Conservation (phyloP, 2,113 vertebrate genomes). For the Pardalotus punctatus region DNA sequence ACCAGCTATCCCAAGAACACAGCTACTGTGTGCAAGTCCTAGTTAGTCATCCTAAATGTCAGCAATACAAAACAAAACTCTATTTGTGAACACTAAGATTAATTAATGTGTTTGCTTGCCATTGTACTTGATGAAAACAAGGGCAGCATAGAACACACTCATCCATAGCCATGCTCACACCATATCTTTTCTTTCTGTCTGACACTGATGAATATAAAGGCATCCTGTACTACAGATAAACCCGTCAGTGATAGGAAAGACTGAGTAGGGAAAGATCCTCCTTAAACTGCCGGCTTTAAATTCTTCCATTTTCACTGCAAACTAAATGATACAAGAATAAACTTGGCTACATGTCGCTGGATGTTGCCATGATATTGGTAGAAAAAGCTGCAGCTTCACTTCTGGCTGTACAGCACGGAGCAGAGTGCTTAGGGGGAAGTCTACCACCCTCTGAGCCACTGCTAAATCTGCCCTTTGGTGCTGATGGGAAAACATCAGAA, state of each 20-base stretch:
- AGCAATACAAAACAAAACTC: neutral
- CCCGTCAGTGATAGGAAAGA: neutral
- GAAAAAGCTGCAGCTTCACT: neutral
- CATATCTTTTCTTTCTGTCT: neutral
- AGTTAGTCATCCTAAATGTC: neutral
- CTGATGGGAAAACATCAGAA: neutral
- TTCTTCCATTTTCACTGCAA: neutral
- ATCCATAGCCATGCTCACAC: neutral
- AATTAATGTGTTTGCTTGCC: neutral
- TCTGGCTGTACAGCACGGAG: neutral
- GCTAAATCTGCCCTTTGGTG: neutral
- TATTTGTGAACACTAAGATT: neutral
- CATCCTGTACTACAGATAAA: neutral
- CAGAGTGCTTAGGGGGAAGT: neutral
- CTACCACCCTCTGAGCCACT: neutral
- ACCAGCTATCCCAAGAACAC: neutral
- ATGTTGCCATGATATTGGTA: neutral
- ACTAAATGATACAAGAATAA: neutral
- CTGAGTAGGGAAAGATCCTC: neutral
- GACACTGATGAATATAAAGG: neutral
- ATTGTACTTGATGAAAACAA: neutral
- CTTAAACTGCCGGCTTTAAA: neutral
- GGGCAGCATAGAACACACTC: neutral
- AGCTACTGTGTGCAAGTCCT: neutral
- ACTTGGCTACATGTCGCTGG: neutral